A percentile compares a stretch with the other conserved stretches of the same genome.
Evolutionary conservation across 1,140 invertebrate species (phyloP).

Genomic region (Pachypeltis micranthus): DNA sequence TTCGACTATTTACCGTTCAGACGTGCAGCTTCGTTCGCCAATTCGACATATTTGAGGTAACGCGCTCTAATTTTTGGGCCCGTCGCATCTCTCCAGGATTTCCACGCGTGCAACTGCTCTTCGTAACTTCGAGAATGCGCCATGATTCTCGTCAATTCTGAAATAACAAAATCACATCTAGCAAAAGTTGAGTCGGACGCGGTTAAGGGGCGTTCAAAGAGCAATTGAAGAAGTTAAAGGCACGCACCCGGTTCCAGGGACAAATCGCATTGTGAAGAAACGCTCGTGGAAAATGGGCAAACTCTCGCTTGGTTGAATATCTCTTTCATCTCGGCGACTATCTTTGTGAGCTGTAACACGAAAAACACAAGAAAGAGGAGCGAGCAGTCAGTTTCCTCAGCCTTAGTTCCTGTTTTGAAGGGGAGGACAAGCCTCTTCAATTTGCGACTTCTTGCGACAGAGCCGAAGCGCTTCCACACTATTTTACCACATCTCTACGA

Average conservation of each 20-base stretch:
- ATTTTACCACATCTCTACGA: no score
- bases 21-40: slow-evolving; percentile 66
- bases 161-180: slow-evolving; percentile 12
- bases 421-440: no score
- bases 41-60: slow-evolving; percentile 62
- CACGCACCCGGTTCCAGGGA: slow-evolving; percentile 48
- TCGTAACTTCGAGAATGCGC: slow-evolving; percentile 56
- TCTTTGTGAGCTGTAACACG: slow-evolving; percentile 49
- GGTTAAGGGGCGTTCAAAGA: background rate
- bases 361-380: slow-evolving; percentile 10
- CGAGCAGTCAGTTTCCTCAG: background rate
- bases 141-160: slow-evolving; percentile 53
- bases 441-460: background rate
- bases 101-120: slow-evolving; percentile 64
- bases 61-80: slow-evolving; percentile 61
- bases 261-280: slow-evolving; percentile 47
- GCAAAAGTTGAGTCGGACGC: background rate
- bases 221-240: background rate
- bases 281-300: slow-evolving; percentile 49
- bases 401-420: background rate
- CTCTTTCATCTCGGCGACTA: slow-evolving; percentile 70
- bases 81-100: slow-evolving; percentile 60
- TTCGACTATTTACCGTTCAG: slow-evolving; percentile 60
- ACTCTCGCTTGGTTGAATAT: slow-evolving; percentile 56
- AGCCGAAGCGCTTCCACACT: no score